Evolutionary conservation across 2,113 vertebrate species (phyloP), one percentile per base, ranked within the genome.

Genomic region (Pseudorectes ferrugineus): DNA sequence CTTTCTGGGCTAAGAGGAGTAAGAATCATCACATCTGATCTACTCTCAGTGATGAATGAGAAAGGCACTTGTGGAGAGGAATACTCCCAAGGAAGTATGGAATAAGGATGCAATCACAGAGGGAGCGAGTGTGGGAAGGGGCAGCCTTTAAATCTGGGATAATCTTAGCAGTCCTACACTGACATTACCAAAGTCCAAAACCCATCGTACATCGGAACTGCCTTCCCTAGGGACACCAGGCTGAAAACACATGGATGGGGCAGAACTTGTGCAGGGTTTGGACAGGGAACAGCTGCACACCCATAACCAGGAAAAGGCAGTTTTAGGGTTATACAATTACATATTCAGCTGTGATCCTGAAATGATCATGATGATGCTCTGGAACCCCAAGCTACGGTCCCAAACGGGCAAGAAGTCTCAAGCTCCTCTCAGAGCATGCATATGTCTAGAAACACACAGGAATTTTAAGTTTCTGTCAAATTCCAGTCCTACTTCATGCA

Each of bases 131-230:
- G 12, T 20, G 21, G 2, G 6, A 61, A 43, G 46, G 33, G 35
- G 6, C 22, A 70, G 77, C 33, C 62, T 22, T 19, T 19, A 21
- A 42, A 25, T 3, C 45, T 45, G 43, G 35, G 52, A n/a, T 28
- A 6, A 73, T 5, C 40, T 21, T 1, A 8, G 45, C 0, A 51
- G 33, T 33, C 20, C 77, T 71, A 3, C 9, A 16, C 19, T 12
- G 38, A n/a, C 26, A 40, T 0, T 7, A 43, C 6, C 58, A 2
- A 51, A 66, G 20, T 2, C 63, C 51, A 29, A 80, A 85, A 8
- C 1, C 43, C 17, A 26, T 0, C 11, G 15, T 1, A 12, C 16
- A 2, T 0, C 2, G 2, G 25, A 62, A 24, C 0, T 10, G 42
- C 17, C n/a, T 82, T 9, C 80, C 75, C 29, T 3, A 2, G 19